Conservation (phyloP, 2,888 invertebrate genomes). For the Leptinotarsa haldemani region DNA sequence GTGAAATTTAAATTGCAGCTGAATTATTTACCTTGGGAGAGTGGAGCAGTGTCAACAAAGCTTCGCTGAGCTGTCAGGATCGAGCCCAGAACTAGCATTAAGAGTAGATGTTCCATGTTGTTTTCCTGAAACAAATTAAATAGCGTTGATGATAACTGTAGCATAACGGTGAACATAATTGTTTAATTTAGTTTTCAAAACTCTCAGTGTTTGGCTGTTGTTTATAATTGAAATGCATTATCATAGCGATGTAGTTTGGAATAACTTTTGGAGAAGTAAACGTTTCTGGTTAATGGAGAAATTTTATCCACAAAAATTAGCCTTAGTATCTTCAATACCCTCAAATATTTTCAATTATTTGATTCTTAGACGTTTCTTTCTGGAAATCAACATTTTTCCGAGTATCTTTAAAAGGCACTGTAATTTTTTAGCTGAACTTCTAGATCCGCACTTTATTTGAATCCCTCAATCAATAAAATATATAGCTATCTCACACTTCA, state of each 20-base stretch:
- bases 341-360: no score
- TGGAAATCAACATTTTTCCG: no score
- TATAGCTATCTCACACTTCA: no score
- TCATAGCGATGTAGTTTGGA: background rate
- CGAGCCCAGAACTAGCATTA: conserved; percentile 16
- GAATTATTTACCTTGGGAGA: conserved; percentile 46
- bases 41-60: conserved; percentile 60
- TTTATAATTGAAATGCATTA: background rate
- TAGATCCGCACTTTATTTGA: no score
- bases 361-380: no score
- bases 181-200: background rate
- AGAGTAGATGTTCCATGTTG: conserved; percentile 12
- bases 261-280: no score
- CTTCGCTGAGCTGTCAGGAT: conserved; percentile 49
- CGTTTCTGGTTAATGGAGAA: no score
- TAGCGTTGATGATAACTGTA: conserved; percentile 1
- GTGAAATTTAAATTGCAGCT: background rate
- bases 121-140: conserved; percentile 21
- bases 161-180: background rate
- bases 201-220: background rate
- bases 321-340: no score
- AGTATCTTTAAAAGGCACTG: no score
- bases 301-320: no score
- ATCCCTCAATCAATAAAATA: no score
- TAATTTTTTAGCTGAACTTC: no score